Evolutionary conservation across 2,888 invertebrate species (phyloP).

Genomic region (Quadriops clusia): DNA sequence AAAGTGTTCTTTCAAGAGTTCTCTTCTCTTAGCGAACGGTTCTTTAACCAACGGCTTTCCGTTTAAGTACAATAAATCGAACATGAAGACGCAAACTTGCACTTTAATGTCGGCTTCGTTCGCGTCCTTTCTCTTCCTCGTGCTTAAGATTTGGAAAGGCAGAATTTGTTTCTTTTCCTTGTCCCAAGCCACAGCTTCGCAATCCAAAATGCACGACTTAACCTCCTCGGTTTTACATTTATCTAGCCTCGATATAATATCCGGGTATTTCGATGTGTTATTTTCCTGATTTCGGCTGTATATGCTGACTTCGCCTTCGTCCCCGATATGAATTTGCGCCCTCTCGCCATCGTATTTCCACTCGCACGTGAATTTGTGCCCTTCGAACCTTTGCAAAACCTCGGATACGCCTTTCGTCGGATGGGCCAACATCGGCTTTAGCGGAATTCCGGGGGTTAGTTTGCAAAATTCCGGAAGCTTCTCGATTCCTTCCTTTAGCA

Average conservation of each 20-base stretch:
- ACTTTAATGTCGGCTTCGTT: conserved; percentile 65
- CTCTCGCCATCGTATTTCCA: conserved; percentile 99
- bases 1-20: conserved; percentile 59
- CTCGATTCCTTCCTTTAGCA: conserved; percentile 64
- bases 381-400: conserved; percentile 60
- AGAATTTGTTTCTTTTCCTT: conserved; percentile 72
- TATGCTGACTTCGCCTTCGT: conserved; percentile 60
- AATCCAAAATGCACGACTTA: conserved; percentile 80
- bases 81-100: conserved; percentile 82
- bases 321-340: conserved; percentile 77
- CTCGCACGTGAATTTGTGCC: conserved; percentile 88
- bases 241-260: conserved; percentile 65
- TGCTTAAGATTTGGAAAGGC: conserved; percentile 93
- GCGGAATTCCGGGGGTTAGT: conserved; percentile 81
- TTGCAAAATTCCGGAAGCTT: conserved; percentile 70
- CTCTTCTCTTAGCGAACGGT: conserved; percentile 64
- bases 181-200: conserved; percentile 97
- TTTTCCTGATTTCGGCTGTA: conserved; percentile 95
- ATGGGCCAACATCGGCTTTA: conserved; percentile 98
- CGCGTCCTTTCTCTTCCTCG: conserved; percentile 87
- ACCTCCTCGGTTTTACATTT: conserved; percentile 46
- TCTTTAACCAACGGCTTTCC: conserved; percentile 70
- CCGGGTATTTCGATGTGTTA: conserved; percentile 91
- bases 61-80: conserved; percentile 90
- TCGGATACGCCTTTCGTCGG: conserved; percentile 91